Evolutionary conservation across 1,140 invertebrate genomes (phyloP).

Genomic region (Drosophila takahashii): DNA sequence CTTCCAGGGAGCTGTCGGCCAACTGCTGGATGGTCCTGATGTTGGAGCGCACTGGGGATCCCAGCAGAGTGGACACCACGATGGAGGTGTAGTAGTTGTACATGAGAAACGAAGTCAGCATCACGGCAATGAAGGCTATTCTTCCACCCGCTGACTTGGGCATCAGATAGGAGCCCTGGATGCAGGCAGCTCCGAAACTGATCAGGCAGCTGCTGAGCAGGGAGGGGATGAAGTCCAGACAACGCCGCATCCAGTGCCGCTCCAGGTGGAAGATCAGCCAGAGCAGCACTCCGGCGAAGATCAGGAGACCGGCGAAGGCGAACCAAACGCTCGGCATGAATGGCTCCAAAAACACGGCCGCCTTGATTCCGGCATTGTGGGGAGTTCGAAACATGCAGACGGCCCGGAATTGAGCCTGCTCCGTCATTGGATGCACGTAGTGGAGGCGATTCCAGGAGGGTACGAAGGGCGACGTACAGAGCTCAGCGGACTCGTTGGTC

Average conservation of each 20-base stretch:
- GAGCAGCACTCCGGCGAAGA: conserved; percentile 53
- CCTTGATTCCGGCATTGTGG: conserved; percentile 66
- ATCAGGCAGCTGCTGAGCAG: conserved; percentile 66
- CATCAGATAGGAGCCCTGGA: conserved; percentile 69
- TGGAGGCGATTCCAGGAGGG: conserved; percentile 56
- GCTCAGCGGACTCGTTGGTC: conserved; percentile 51
- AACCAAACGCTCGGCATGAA: conserved; percentile 71
- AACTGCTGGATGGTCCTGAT: conserved; percentile 72
- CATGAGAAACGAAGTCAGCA: conserved; percentile 74
- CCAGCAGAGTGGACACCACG: conserved; percentile 72
- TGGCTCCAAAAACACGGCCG: conserved; percentile 70
- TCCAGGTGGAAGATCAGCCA: conserved; percentile 72
- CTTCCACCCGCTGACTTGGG: conserved; percentile 68
- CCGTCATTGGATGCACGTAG: conserved; percentile 41
- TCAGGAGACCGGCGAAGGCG: conserved; percentile 48
- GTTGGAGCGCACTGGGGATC: conserved; percentile 73
- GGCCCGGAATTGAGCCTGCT: conserved; percentile 63
- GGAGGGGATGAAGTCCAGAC: conserved; percentile 64
- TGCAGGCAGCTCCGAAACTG: conserved; percentile 74
- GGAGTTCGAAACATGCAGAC: conserved; percentile 81
- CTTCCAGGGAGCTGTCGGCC: conserved; percentile 74
- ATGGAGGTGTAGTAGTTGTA: conserved; percentile 84
- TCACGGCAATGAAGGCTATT: conserved; percentile 67
- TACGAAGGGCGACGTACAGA: conserved; percentile 55
- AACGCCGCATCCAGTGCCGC: conserved; percentile 33